Conservation (phyloP, 64 coral and sea anemone species). For the Montipora capricornis region DNA sequence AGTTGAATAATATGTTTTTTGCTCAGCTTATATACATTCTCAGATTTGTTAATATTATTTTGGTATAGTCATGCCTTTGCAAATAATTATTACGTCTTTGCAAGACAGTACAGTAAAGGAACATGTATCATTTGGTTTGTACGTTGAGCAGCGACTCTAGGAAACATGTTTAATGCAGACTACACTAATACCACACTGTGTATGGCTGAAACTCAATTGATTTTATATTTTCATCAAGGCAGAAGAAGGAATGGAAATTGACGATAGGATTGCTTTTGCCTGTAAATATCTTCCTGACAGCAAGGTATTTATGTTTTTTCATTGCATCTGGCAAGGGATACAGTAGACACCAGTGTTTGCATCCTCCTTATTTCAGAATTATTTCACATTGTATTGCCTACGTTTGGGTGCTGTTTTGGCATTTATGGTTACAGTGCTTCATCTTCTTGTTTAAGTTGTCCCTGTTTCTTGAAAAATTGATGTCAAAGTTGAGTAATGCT, state of each 20-base stretch:
- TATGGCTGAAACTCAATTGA: neutral
- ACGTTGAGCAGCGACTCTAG: too few species aligned
- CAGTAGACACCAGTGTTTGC: too few species aligned
- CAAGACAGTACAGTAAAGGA: too few species aligned
- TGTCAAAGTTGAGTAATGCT: conserved; percentile 67
- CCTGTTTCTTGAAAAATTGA: conserved; percentile 67
- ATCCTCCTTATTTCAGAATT: neutral
- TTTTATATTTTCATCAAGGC: conserved; percentile 36
- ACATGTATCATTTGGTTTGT: too few species aligned
- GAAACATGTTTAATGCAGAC: too few species aligned
- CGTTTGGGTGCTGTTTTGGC: neutral
- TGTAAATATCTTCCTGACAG: conserved; percentile 97
- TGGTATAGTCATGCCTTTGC: too few species aligned
- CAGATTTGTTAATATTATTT: too few species aligned
- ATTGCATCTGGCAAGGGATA: too few species aligned
- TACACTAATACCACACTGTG: neutral
- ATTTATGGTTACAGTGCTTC: neutral
- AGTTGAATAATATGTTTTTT: too few species aligned
- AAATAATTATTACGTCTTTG: too few species aligned
- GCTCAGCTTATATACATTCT: too few species aligned
- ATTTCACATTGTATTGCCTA: neutral
- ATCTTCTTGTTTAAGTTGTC: neutral
- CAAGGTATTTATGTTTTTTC: conserved; percentile 53
- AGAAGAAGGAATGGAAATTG: conserved; percentile 91
- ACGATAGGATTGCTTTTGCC: conserved; percentile 97